Evolutionary conservation across 2,797 vertebrate genomes (phyloP), one percentile per base, ranked within the genome.

Genomic region (Arnoldichthys spilopterus): DNA sequence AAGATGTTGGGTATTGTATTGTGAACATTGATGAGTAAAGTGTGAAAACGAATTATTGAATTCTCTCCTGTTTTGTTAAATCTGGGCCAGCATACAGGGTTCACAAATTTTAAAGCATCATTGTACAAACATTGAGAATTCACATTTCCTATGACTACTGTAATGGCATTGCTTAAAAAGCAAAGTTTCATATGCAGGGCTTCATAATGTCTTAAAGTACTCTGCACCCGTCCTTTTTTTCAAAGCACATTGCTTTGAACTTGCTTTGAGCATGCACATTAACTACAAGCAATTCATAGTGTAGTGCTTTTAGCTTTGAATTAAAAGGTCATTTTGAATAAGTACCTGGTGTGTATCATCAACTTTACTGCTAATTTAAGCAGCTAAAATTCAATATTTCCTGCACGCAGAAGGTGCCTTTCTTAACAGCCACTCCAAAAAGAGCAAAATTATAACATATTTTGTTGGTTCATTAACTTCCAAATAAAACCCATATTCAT

Each of bases 381-480:
- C 64, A n/a, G 2, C 51, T 54, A 51, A 24, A 71, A 61, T 61
- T 66, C 26, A 18, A 70, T 58, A 47, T 47, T 68, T 76, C 72
- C 24, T 51, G 51, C 69, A 76, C 56, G 67, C 54, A 74, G 77
- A 56, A 61, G 45, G 24, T 0, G 61, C 61, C 51, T 45, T 69
- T 45, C 24, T 30, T 68, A 68, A 68, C 12, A 47, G 24, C 45
- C 67, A 43, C 56, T 68, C 6, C 6, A 22, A 62, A 66, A 28
- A 45, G 54, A 74, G 63, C 34, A 74, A 15, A 82, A 82, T 77
- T 77, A 76, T 45, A 77, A 64, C 63, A 32, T 74, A 20, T 74
- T 32, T 73, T 32, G 71, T 40, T 68, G 63, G 73, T 78, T 79
- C 54, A 67, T 58, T 45, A 78, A 80, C 73, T 80, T 43, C 49